A percentile compares a stretch with the other conserved stretches of the same genome.
phyloP scores from a whole-genome alignment of 2,888 invertebrate species.

The Morpho deidamia region DNA sequence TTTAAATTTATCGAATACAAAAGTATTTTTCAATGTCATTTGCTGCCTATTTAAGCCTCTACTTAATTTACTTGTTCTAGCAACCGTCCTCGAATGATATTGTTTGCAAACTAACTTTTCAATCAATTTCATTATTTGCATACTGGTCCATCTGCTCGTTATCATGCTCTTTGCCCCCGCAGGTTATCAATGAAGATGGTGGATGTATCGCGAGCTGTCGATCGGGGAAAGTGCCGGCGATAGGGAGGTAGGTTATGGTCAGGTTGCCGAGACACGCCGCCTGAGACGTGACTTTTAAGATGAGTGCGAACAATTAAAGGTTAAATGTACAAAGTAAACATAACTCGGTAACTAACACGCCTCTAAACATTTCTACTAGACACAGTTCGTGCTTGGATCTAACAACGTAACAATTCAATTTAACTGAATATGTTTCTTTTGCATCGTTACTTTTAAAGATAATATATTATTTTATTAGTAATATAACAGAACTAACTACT shows the following conservation, averaged over 20 bases:
- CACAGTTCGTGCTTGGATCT: neutral
- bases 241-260: conserved; percentile 26
- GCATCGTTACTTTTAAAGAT: too few relatives aligned
- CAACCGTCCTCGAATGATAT: too few relatives aligned
- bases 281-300: neutral
- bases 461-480: neutral
- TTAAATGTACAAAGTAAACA: too few relatives aligned
- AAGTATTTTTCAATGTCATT: too few relatives aligned
- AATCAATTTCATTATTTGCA: neutral
- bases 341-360: neutral
- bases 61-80: too few relatives aligned
- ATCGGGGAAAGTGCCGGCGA: conserved; percentile 32
- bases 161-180: conserved; percentile 36
- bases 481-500: too few relatives aligned
- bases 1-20: too few relatives aligned
- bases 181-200: conserved; percentile 67
- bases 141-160: neutral
- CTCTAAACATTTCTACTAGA: neutral
- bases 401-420: neutral
- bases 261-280: conserved; percentile 1
- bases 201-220: conserved; percentile 37
- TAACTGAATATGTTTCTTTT: too few relatives aligned
- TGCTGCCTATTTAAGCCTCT: too few relatives aligned
- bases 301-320: too few relatives aligned
- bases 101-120: too few relatives aligned